phyloP scores from a whole-genome alignment of 2,797 vertebrate genomes.

The Chrosomus eos region DNA sequence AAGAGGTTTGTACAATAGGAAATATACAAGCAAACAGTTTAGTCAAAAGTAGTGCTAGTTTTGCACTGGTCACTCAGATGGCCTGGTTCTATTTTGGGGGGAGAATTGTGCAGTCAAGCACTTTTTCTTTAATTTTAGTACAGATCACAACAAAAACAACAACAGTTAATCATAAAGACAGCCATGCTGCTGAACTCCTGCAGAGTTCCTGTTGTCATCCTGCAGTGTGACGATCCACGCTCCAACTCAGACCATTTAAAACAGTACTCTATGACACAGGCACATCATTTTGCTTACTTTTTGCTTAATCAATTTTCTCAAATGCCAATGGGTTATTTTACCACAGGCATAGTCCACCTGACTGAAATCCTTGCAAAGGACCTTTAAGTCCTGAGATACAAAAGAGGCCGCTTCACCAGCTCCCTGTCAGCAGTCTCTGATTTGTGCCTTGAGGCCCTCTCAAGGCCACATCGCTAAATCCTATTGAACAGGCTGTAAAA shows the following conservation, averaged over 20 bases:
- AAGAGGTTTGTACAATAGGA: background rate
- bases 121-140: background rate
- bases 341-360: background rate
- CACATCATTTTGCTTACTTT: background rate
- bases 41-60: background rate
- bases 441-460: constrained; percentile 60
- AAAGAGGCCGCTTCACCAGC: constrained; percentile 35
- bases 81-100: background rate
- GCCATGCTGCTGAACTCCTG: constrained; percentile 14
- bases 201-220: background rate
- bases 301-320: background rate
- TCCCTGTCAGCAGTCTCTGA: constrained; percentile 56
- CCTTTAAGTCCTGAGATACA: constrained; percentile 34
- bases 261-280: background rate
- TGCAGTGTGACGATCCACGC: background rate
- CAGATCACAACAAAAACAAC: constrained; percentile 9
- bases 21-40: too few relatives aligned
- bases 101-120: background rate
- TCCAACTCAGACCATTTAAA: background rate
- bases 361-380: constrained; percentile 17
- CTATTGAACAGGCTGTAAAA: constrained; percentile 64
- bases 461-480: constrained; percentile 60
- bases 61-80: background rate
- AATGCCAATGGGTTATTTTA: constrained; percentile 40
- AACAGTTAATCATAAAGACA: constrained; percentile 15